Conservation (phyloP, 1,140 invertebrate species). For the Drosophila nikananu region DNA sequence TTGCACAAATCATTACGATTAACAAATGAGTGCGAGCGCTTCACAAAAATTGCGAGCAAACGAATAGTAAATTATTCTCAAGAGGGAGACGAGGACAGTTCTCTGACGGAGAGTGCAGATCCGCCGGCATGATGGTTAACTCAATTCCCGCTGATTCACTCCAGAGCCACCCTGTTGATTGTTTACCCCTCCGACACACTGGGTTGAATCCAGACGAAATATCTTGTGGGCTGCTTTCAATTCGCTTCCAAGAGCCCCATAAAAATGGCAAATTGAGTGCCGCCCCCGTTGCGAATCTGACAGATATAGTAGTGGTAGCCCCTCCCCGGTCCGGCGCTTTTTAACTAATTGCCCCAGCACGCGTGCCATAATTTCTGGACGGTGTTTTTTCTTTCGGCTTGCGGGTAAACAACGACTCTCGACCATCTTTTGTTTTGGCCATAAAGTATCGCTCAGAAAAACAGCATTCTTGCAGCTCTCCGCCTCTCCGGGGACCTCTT, state of each 20-base stretch:
- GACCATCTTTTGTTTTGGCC: constrained; percentile 57
- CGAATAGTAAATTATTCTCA: constrained; percentile 18
- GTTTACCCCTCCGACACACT: constrained; percentile 32
- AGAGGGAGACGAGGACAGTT: constrained; percentile 20
- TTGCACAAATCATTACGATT: constrained; percentile 83
- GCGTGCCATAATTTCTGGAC: constrained; percentile 68
- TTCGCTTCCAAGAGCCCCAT: constrained; percentile 73
- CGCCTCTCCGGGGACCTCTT: constrained; percentile 38
- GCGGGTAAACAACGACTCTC: constrained; percentile 69
- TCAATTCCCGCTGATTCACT: constrained; percentile 47
- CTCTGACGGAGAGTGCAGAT: constrained; percentile 32
- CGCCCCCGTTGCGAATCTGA: constrained; percentile 73
- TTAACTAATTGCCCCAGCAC: constrained; percentile 74
- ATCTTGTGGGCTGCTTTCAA: constrained; percentile 66
- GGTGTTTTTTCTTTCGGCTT: constrained; percentile 48
- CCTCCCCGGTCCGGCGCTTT: constrained; percentile 26
- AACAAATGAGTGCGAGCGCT: constrained; percentile 63
- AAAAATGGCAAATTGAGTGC: constrained; percentile 82
- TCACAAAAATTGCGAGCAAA: constrained; percentile 9
- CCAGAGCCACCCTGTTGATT: constrained; percentile 20
- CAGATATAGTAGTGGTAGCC: constrained; percentile 30
- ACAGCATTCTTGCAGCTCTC: constrained; percentile 24
- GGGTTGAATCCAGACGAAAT: constrained; percentile 23
- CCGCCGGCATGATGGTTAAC: constrained; percentile 53
- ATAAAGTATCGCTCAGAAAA: constrained; percentile 78